phyloP scores from a whole-genome alignment of 2,888 invertebrate species.

The Tetragonula carbonaria region DNA sequence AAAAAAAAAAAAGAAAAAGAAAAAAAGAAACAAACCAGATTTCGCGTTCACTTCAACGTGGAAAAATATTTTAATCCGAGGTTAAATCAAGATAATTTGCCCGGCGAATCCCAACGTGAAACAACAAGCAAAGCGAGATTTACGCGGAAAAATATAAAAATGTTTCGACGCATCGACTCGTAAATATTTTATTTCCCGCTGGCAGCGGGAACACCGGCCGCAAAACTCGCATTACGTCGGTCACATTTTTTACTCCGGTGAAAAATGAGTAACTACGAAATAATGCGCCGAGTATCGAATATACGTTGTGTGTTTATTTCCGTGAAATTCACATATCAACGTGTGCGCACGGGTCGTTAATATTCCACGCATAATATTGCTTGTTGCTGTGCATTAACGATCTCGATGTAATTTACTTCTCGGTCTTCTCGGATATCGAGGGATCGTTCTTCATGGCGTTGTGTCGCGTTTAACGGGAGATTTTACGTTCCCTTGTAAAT shows the following conservation, averaged over 20 bases:
- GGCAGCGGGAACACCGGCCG: no score
- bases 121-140: not conserved
- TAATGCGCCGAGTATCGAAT: not conserved
- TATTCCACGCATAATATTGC: no score
- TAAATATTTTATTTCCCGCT: conserved; percentile 42
- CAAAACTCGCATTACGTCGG: not conserved
- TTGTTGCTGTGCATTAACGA: not conserved
- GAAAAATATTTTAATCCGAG: conserved; percentile 1
- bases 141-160: not conserved
- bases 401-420: not conserved
- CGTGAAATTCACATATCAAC: not conserved
- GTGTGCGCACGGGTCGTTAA: not conserved
- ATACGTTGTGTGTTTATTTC: not conserved
- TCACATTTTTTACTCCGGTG: not conserved
- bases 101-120: not conserved
- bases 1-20: no score
- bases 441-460: not conserved
- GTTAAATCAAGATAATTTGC: not conserved
- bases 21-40: not conserved
- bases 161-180: conserved; percentile 10
- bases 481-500: not conserved
- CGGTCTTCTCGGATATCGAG: not conserved
- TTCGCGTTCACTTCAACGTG: not conserved
- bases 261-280: conserved; percentile 1
- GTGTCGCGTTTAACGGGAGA: not conserved